Evolutionary conservation across 2,113 vertebrate genomes (phyloP).

Genomic region (Ceyx cyanopectus): DNA sequence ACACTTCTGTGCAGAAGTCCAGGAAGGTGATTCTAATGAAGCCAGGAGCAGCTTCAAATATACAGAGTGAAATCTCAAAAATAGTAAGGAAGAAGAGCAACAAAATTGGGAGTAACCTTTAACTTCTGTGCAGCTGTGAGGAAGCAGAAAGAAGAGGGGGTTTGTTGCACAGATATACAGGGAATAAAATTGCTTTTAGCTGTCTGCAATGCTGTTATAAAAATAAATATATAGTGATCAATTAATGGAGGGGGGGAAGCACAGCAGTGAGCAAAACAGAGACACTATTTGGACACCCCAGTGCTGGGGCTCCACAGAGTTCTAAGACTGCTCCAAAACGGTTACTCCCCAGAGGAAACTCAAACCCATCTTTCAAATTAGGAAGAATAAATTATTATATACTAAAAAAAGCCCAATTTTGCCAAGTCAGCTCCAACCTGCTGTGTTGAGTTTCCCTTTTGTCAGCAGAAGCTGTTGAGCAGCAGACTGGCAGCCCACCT

Average conservation of each 20-base stretch:
- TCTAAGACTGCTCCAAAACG: background rate
- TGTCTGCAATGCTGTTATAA: background rate
- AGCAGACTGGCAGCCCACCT: slow-evolving; percentile 26
- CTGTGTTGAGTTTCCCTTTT: slow-evolving; percentile 17
- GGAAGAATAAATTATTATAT: background rate
- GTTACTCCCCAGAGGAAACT: slow-evolving; percentile 15
- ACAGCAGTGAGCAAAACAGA: background rate
- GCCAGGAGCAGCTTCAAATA: background rate
- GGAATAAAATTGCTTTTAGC: background rate
- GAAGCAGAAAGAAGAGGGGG: background rate
- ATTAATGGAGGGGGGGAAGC: accelerated
- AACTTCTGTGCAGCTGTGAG: background rate
- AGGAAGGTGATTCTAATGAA: background rate
- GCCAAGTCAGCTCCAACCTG: background rate
- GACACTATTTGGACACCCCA: background rate
- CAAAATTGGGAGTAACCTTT: background rate
- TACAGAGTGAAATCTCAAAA: background rate
- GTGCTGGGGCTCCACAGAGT: accelerated
- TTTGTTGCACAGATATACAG: background rate
- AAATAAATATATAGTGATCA: background rate
- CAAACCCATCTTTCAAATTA: slow-evolving; percentile 12
- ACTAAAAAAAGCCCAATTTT: background rate
- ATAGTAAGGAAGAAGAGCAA: background rate
- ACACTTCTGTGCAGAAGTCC: background rate
- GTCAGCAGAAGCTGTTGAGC: slow-evolving; percentile 29